These are phyloP conservation scores for Seriola aureovittata DNA, from an alignment of 2,113 vertebrate genomes.

Conservation along the genomic window DNA sequence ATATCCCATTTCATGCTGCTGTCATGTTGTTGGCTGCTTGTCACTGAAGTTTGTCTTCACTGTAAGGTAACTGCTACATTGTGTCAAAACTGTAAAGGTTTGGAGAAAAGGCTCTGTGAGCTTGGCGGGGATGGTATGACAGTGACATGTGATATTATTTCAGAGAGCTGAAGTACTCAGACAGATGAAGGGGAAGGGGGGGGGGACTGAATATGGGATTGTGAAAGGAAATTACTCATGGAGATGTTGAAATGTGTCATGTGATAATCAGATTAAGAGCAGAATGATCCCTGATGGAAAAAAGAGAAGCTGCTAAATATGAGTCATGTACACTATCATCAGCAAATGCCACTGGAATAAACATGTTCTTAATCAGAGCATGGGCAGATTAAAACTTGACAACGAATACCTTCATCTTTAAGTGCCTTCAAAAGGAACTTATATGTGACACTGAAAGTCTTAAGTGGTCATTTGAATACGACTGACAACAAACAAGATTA, in stretches of 20 bases:
- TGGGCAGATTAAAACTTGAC: conserved; percentile 12
- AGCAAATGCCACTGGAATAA: conserved; percentile 34
- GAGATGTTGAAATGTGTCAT: conserved; percentile 72
- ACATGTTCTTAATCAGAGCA: conserved; percentile 18
- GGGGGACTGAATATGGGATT: conserved; percentile 31
- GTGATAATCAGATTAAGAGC: conserved; percentile 75
- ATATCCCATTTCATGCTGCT: conserved; percentile 68
- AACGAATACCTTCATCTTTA: neutral
- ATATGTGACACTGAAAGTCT: conserved; percentile 1
- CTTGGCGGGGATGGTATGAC: conserved; percentile 36
- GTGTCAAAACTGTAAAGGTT: conserved; percentile 36
- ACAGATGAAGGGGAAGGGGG: conserved; percentile 42
- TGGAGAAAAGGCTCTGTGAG: conserved; percentile 39
- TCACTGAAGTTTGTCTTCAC: conserved; percentile 37
- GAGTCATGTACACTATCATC: conserved; percentile 28
- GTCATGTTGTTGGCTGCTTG: conserved; percentile 54
- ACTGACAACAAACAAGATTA: conserved; percentile 1
- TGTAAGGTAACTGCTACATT: conserved; percentile 37
- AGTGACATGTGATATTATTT: conserved; percentile 63
- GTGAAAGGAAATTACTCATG: conserved; percentile 68
- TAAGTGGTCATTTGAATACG: conserved; percentile 7
- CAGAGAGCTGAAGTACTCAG: conserved; percentile 45
- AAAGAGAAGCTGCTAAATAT: conserved; percentile 8
- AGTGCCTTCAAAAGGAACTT: conserved; percentile 1
- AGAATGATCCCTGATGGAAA: conserved; percentile 55